Conservation (phyloP, 1,140 invertebrate genomes). For the Apocrypta bakeri region DNA sequence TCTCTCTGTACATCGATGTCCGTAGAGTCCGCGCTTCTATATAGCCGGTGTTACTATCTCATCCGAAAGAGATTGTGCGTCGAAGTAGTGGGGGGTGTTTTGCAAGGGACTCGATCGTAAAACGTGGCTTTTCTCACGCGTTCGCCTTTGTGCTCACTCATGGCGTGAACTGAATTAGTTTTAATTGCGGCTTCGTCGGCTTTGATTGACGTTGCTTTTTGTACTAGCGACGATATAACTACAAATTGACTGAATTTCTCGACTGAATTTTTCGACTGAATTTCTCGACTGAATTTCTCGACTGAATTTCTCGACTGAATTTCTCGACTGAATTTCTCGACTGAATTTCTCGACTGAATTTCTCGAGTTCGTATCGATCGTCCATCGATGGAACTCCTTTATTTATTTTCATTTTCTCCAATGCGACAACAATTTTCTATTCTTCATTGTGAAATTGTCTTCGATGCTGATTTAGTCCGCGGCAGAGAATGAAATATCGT, state of each 20-base stretch:
- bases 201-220: slow-evolving; percentile 37
- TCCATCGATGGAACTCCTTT: too few species aligned
- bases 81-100: not conserved
- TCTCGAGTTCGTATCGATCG: too few species aligned
- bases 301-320: too few species aligned
- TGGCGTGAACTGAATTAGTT: slow-evolving; percentile 39
- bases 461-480: too few species aligned
- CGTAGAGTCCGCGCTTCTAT: not conserved
- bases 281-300: too few species aligned
- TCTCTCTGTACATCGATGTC: not conserved
- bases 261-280: too few species aligned
- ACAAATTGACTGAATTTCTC: slow-evolving; percentile 8
- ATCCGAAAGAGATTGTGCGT: not conserved
- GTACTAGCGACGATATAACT: not conserved
- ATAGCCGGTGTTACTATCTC: not conserved
- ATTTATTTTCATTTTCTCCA: too few species aligned
- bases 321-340: too few species aligned
- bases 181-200: slow-evolving; percentile 31
- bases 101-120: slow-evolving; percentile 30
- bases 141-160: not conserved
- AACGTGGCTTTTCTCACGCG: slow-evolving; percentile 38
- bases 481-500: too few species aligned
- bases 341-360: too few species aligned
- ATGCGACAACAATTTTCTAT: too few species aligned
- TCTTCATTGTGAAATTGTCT: too few species aligned